Base-by-base conservation (phyloP, 2,113 vertebrate genomes). In the Alligator sinensis region DNA sequence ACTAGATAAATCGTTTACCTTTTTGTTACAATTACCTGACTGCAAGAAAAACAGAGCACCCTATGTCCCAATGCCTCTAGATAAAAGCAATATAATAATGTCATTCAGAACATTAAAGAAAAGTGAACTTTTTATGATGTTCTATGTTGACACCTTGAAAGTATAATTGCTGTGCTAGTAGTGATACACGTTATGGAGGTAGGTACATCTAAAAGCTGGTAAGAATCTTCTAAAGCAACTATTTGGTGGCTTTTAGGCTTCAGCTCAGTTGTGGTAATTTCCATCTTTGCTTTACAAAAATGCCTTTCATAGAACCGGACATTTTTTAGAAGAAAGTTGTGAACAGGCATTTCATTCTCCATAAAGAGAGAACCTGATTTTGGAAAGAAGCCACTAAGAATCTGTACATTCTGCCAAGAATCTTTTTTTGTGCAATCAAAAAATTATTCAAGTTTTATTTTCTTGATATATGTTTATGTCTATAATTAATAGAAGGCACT, bases 301-400 rank as follows among this genome's bases (percentile, higher is more conserved):
- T 81, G 54, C 15, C 38, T 61, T 85, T 96, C 95, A 96, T 96
- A 92, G 88, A 90, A 64, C 12, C 63, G 38, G 82, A n/a, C 54
- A 9, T 5, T 80, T 83, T 22, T 74, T 10, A 2, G 77, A 83
- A 16, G 16, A 79, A 93, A 94, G 80, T 82, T 95, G 79, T 77
- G 88, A 94, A 60, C 58, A 34, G 74, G 4, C 1, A 1, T 64
- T 79, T 62, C 74, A 27, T 55, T 27, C 14, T 75, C 54, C 0
- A 1, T 60, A 14, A 38, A 72, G 86, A 78, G 68, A 76, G 8
- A 30, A 80, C 17, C 6, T 1, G 22, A 11, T 21, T 62, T 62
- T 62, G 1, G 24, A 14, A 28, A 79, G 30, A 83, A 91, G 22
- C 22, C 19, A 87, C 30, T 81, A 58, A 81, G 28, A 59, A 68